A percentile compares a stretch with the other conserved stretches of the same genome.
Evolutionary conservation across 2,888 invertebrate genomes (phyloP).

Genomic region (Acanthosepion pharaonis): DNA sequence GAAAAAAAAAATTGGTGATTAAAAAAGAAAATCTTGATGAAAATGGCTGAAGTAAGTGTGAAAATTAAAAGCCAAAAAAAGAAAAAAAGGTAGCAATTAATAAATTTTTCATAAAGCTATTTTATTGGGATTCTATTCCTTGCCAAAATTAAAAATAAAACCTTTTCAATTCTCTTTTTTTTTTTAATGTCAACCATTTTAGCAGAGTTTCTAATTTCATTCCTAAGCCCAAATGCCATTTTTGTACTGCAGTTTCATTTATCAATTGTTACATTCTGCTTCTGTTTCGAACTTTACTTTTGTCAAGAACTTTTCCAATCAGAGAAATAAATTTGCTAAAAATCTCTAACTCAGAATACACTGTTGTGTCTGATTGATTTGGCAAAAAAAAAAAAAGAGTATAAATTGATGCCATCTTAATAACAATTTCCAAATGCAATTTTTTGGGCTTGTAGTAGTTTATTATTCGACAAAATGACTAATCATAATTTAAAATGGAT

Average conservation of each 20-base stretch:
- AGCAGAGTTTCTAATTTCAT: neutral
- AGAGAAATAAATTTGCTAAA: neutral
- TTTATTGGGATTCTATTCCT: neutral
- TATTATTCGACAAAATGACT: neutral
- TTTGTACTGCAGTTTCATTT: neutral
- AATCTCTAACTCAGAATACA: neutral
- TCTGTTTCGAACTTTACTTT: neutral
- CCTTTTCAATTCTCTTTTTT: neutral
- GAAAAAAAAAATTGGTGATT: neutral
- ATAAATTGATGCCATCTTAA: neutral
- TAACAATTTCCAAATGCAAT: neutral
- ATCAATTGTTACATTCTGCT: constrained; percentile 8
- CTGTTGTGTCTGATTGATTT: neutral
- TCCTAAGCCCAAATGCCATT: neutral
- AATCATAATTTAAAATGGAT: neutral
- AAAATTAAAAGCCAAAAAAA: neutral
- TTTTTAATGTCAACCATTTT: neutral
- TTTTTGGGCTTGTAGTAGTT: neutral
- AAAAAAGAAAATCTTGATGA: neutral
- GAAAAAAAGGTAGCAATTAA: neutral
- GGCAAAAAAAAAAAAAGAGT: neutral
- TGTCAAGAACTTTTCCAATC: neutral
- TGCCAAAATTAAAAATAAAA: neutral
- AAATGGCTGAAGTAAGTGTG: neutral
- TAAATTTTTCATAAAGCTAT: neutral